A percentile compares a stretch with the other conserved stretches of the same genome.
phyloP scores from a whole-genome alignment of 2,888 invertebrate species.

The Schizotus pectinicornis region DNA sequence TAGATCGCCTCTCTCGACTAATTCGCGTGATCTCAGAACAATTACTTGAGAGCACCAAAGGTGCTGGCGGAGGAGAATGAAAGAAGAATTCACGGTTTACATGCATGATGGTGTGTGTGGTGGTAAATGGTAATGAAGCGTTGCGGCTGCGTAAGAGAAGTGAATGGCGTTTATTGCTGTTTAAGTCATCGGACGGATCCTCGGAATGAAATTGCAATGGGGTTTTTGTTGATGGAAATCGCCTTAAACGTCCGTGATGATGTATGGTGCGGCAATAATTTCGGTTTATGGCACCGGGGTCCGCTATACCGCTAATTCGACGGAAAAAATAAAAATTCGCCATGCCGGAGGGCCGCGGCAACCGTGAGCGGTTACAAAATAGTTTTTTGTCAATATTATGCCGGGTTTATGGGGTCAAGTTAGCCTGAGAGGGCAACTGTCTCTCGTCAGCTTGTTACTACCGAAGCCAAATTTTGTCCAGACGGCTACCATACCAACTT shows the following conservation, averaged over 20 bases:
- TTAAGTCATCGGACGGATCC: constrained; percentile 45
- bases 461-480: too few relatives aligned
- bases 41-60: constrained; percentile 21
- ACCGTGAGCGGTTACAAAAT: constrained; percentile 21
- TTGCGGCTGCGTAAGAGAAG: constrained; percentile 46
- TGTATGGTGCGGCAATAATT: constrained; percentile 48
- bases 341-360: constrained; percentile 29
- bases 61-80: constrained; percentile 10
- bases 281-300: constrained; percentile 41
- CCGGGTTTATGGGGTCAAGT: too few relatives aligned
- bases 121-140: constrained; percentile 16
- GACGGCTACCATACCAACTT: too few relatives aligned
- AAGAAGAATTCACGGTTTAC: not conserved
- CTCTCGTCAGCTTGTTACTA: too few relatives aligned
- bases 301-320: constrained; percentile 42
- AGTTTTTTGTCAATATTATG: constrained; percentile 18
- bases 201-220: constrained; percentile 45
- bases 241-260: constrained; percentile 49
- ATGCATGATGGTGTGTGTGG: not conserved
- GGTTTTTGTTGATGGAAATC: constrained; percentile 45
- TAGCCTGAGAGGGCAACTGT: too few relatives aligned
- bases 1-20: constrained; percentile 17
- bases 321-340: constrained; percentile 40
- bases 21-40: constrained; percentile 14
- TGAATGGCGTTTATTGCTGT: constrained; percentile 46